Conservation (phyloP, 64 coral and sea anemone species). For the Actinia equina region DNA sequence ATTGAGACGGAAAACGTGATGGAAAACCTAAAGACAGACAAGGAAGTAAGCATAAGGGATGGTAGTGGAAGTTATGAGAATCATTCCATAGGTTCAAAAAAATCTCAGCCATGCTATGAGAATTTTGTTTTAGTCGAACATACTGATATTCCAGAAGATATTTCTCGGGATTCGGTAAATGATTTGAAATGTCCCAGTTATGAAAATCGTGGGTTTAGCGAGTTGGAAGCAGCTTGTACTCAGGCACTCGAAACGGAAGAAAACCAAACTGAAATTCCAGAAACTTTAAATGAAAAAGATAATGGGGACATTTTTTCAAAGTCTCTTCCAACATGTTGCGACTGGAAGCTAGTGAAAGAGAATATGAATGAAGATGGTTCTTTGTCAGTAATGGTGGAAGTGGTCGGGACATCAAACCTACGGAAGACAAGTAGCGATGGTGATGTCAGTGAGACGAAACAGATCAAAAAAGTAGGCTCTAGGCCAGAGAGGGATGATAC, state of each 20-base stretch:
- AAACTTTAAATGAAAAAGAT: background rate
- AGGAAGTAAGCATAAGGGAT: background rate
- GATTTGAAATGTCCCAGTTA: background rate
- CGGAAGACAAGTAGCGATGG: slow-evolving; percentile 12
- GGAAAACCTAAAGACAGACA: background rate
- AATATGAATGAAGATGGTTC: background rate
- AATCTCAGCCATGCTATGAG: background rate
- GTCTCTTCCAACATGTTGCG: background rate
- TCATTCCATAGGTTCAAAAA: background rate
- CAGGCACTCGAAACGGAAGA: background rate
- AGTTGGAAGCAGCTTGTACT: background rate
- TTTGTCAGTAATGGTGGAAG: background rate
- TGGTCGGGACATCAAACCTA: background rate
- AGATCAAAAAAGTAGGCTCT: background rate
- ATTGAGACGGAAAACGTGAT: background rate
- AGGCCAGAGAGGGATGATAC: background rate
- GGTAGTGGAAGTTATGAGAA: background rate
- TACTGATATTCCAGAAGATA: slow-evolving; percentile 6
- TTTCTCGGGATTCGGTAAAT: background rate
- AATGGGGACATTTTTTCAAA: background rate
- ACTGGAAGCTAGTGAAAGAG: background rate
- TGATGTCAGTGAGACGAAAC: background rate
- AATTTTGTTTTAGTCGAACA: slow-evolving; percentile 16
- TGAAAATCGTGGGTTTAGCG: slow-evolving; percentile 16
- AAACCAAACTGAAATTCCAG: background rate